Evolutionary conservation across 2,113 vertebrate genomes (phyloP).

Genomic region (Microcebus ravelobensis): DNA sequence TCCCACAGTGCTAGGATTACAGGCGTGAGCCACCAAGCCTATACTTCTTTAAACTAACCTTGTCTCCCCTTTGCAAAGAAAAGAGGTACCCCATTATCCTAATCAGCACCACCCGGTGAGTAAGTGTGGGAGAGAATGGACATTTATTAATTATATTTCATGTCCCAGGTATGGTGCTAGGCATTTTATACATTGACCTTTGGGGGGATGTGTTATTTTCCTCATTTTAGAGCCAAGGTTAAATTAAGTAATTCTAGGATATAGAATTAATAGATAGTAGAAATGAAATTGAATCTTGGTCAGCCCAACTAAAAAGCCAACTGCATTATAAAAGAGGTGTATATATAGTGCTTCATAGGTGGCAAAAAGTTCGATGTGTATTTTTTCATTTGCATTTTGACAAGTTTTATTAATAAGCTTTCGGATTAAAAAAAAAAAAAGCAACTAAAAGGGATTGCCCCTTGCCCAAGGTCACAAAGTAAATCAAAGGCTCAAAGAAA

Average conservation of each 20-base stretch:
- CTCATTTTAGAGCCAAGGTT: not conserved
- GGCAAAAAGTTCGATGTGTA: too few relatives aligned
- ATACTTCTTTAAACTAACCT: not conserved
- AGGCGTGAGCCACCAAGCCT: too few relatives aligned
- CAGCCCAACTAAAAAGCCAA: not conserved
- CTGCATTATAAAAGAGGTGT: rapidly evolving
- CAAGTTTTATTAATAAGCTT: not conserved
- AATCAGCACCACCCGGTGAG: not conserved
- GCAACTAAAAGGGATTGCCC: not conserved
- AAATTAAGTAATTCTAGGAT: not conserved
- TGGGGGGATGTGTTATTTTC: not conserved
- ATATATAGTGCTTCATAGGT: not conserved
- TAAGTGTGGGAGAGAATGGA: not conserved
- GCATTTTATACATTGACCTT: not conserved
- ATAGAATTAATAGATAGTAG: not conserved
- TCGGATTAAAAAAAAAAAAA: not conserved
- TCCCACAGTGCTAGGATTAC: too few relatives aligned
- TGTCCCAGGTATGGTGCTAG: not conserved
- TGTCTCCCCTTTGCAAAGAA: not conserved
- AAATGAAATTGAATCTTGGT: not conserved
- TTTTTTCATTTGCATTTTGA: not conserved
- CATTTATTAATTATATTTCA: not conserved
- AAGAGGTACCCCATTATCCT: not conserved
- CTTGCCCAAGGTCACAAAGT: not conserved
- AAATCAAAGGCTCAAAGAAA: not conserved